Evolutionary conservation across 2,888 invertebrate genomes (phyloP), one percentile per base, ranked within the genome.

Genomic region (Melanotus villosus): DNA sequence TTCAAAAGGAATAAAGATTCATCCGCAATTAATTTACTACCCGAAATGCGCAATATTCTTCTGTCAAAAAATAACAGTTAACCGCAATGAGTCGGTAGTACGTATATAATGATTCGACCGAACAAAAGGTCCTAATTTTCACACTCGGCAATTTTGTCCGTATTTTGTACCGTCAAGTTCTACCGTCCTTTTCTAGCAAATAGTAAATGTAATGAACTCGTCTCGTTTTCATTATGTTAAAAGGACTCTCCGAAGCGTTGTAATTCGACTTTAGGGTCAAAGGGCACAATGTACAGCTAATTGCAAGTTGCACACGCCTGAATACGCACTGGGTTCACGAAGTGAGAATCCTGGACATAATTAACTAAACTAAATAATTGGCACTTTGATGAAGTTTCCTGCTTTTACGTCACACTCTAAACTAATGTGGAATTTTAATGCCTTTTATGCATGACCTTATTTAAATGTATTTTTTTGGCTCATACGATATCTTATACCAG

Each of bases 271-370:
- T 50, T 60, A 30, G 67, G 60, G 56, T 56, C 56, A 57, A 45
- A 67, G 56, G 41, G 66, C 56, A 67, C 60, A 62, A 62, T 62
- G 32, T 62, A 60, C 45, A 32, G 62, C 62, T 67, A 67, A 67
- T 67, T 67, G 52, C 56, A 57, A 57, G 41, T 59, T 60, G 38
- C 57, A 57, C 58, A 60, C 62, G 47, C 56, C 41, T 57, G 54
- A 56, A 56, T 62, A 57, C 62, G 43, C 41, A 34, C 32, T 14
- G 19, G 41, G 41, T 36, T 56, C 18, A 36, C 18, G 18, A 34
- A 34, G 56, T 34, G 58, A 21, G 41, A 58, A 41, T 30, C 26
- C 6, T 18, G 41, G 23, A 58, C 41, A 16, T 19, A 58, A 58
- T 58, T 58, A 58, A 14, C 58, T 58, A 14, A 34, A 38, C 41